Percentiles rank a stretch among this genome's conserved stretches.
These are phyloP conservation scores for Sarcophaga caerulescens DNA, from an alignment of 2,888 invertebrate genomes.

Conservation along the genomic window DNA sequence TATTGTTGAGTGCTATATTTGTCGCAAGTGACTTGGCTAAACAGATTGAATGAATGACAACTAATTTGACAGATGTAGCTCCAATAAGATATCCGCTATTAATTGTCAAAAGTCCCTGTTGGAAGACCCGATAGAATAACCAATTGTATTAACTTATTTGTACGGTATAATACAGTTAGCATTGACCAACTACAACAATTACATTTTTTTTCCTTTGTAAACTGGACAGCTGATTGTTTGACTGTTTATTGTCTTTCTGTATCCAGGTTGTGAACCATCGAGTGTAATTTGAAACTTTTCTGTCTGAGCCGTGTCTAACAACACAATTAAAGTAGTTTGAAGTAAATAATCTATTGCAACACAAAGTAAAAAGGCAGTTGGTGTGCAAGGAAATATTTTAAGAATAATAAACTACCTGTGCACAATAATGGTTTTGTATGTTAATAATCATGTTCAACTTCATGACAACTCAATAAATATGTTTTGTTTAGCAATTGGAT, in stretches of 20 bases:
- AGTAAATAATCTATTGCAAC: constrained; percentile 55
- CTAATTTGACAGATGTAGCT: too few relatives aligned
- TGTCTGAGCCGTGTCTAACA: constrained; percentile 68
- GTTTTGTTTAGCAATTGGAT: constrained; percentile 67
- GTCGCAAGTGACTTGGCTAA: too few relatives aligned
- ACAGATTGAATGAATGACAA: too few relatives aligned
- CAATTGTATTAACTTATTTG: neutral
- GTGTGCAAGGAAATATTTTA: too few relatives aligned
- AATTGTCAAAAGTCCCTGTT: too few relatives aligned
- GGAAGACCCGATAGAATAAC: neutral
- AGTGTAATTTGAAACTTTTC: constrained; percentile 63
- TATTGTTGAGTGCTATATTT: too few relatives aligned
- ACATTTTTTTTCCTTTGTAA: neutral
- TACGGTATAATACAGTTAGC: neutral
- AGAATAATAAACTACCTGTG: neutral
- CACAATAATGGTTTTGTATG: constrained; percentile 19
- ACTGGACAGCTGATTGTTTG: constrained; percentile 10
- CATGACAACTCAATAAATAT: constrained; percentile 69
- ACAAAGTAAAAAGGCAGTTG: neutral
- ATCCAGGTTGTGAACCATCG: constrained; percentile 13
- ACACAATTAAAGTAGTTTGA: constrained; percentile 52
- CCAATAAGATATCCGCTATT: too few relatives aligned
- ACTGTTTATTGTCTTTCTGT: neutral
- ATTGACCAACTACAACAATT: too few relatives aligned
- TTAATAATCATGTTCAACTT: constrained; percentile 59